Evolutionary conservation across 2,797 vertebrate genomes (phyloP).

Genomic region (Allobates femoralis): DNA sequence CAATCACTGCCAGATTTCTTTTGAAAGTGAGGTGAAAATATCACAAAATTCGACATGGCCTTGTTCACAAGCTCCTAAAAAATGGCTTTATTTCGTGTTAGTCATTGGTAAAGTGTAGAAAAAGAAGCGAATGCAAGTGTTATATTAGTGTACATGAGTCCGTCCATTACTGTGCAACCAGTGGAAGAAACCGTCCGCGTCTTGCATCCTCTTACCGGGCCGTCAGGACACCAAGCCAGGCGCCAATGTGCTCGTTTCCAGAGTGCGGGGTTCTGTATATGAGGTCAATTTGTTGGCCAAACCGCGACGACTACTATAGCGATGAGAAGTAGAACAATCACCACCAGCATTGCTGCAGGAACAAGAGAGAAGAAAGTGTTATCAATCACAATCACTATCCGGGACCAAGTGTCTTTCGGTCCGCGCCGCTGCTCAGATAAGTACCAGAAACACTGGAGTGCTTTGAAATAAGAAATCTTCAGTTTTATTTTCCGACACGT

Average conservation of each 20-base stretch:
- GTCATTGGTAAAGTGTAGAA: background rate
- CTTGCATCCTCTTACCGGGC: slow-evolving; percentile 4
- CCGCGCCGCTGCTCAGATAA: too few relatives aligned
- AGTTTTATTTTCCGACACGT: too few relatives aligned
- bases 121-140: background rate
- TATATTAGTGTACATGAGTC: background rate
- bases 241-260: background rate
- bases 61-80: background rate
- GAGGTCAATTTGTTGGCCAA: slow-evolving; percentile 81
- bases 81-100: background rate
- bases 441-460: too few relatives aligned
- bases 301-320: slow-evolving; percentile 89
- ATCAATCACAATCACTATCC: background rate
- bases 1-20: background rate
- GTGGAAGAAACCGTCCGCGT: background rate
- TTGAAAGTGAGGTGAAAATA: background rate
- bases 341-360: slow-evolving; percentile 90
- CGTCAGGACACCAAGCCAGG: background rate
- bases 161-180: background rate
- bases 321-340: slow-evolving; percentile 91
- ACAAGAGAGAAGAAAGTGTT: slow-evolving; percentile 22
- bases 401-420: too few relatives aligned
- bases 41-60: background rate
- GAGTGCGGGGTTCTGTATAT: background rate
- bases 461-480: too few relatives aligned